These are phyloP conservation scores for Burhinus oedicnemus DNA, from an alignment of 2,113 vertebrate genomes.

Conservation along the genomic window DNA sequence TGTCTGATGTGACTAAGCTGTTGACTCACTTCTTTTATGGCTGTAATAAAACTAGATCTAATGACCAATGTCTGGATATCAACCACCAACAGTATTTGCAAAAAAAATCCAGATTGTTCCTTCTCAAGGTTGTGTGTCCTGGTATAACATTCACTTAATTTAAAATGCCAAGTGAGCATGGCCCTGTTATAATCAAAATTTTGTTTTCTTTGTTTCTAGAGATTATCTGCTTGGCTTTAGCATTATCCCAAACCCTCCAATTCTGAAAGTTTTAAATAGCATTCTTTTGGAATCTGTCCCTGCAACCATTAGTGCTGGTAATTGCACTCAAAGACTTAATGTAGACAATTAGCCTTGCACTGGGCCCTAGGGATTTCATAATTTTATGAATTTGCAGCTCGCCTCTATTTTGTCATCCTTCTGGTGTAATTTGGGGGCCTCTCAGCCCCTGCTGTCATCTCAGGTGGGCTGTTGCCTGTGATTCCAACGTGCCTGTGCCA, in stretches of 20 bases:
- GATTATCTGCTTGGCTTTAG: background rate
- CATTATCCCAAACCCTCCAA: background rate
- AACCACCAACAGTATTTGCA: constrained; percentile 27
- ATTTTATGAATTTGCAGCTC: background rate
- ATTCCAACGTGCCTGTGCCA: background rate
- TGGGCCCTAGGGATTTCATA: background rate
- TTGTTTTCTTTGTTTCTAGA: background rate
- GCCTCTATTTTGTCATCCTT: background rate
- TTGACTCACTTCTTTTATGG: constrained; percentile 69
- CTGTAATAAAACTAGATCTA: constrained; percentile 31
- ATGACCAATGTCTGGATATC: constrained; percentile 42
- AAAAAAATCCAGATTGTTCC: constrained; percentile 24
- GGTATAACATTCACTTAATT: background rate
- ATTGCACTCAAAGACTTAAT: constrained; percentile 8
- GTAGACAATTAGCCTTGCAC: background rate
- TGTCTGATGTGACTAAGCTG: constrained; percentile 63
- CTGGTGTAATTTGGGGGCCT: background rate
- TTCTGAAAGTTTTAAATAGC: constrained; percentile 4
- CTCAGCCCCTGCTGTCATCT: background rate
- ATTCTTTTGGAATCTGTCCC: constrained; percentile 14
- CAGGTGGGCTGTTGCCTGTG: background rate
- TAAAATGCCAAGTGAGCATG: background rate
- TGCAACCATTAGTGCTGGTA: constrained; percentile 1
- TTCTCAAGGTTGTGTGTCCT: constrained; percentile 12
- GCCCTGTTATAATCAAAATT: background rate